phyloP scores from a whole-genome alignment of 1,140 invertebrate genomes.

The Zaprionus nigranus region DNA sequence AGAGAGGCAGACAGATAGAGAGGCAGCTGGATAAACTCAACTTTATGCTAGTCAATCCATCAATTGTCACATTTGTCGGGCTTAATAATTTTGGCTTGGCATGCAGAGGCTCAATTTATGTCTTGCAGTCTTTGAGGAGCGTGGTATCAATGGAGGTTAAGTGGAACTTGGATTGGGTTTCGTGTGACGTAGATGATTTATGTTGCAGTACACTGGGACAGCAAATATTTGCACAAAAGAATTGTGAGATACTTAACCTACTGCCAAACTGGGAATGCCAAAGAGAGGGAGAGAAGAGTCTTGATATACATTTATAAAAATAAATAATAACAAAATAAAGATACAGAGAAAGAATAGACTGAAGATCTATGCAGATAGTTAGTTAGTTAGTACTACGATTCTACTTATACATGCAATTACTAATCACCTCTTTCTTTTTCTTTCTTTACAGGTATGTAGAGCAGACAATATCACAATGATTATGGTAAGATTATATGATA shows the following conservation, averaged over 20 bases:
- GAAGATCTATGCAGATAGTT: no score
- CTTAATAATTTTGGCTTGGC: conserved; percentile 37
- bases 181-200: conserved; percentile 21
- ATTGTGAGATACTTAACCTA: background rate
- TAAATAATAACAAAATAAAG: no score
- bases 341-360: no score
- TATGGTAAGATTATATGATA: background rate
- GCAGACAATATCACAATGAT: no score
- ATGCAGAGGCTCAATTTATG: conserved; percentile 46
- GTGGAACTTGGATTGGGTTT: conserved; percentile 39
- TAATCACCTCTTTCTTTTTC: background rate
- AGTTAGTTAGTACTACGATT: no score
- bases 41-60: conserved; percentile 26
- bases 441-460: conserved; percentile 41
- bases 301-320: no score
- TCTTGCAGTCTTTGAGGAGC: background rate
- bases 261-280: background rate
- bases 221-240: background rate
- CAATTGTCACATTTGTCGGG: conserved; percentile 52
- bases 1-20: background rate
- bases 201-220: background rate
- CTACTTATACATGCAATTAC: background rate
- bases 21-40: conserved; percentile 1
- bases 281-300: background rate
- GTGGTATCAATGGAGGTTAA: conserved; percentile 35